phyloP scores from a whole-genome alignment of 2,113 vertebrate species.

The Chaetodon trifascialis region DNA sequence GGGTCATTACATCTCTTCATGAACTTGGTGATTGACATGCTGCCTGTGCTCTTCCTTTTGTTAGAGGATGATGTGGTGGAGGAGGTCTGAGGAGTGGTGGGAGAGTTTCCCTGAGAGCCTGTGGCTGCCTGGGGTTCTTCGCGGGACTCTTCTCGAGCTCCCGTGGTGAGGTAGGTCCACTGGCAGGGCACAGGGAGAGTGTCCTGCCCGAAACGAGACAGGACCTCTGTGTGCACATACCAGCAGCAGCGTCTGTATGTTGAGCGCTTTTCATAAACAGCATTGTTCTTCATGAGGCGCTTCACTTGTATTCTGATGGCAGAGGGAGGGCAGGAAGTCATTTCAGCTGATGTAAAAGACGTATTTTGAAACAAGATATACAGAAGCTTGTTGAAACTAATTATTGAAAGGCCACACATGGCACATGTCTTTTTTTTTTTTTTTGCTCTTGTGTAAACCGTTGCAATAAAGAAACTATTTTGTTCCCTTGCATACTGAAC shows the following conservation, averaged over 20 bases:
- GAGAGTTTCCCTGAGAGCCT: slow-evolving; percentile 77
- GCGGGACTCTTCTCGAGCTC: slow-evolving; percentile 80
- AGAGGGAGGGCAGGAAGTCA: not conserved
- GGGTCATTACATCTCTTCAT: slow-evolving; percentile 89
- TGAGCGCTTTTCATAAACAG: slow-evolving; percentile 93
- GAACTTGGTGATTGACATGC: slow-evolving; percentile 96
- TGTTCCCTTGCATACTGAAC: too few species aligned
- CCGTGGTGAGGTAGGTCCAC: slow-evolving; percentile 91
- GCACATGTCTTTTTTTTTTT: too few species aligned
- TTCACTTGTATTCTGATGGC: slow-evolving; percentile 88
- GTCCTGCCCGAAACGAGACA: slow-evolving; percentile 87
- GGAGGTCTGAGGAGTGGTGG: slow-evolving; percentile 74
- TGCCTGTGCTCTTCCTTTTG: slow-evolving; percentile 89
- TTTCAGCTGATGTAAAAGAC: not conserved
- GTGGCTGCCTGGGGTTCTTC: slow-evolving; percentile 83
- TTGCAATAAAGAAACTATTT: too few species aligned
- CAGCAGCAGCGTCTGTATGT: slow-evolving; percentile 91
- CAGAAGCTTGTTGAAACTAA: not conserved
- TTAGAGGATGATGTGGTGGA: slow-evolving; percentile 56
- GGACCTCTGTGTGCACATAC: slow-evolving; percentile 92
- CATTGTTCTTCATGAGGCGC: slow-evolving; percentile 91
- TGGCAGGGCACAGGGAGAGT: slow-evolving; percentile 92
- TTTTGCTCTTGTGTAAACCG: too few species aligned
- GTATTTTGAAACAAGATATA: not conserved
- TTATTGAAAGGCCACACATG: too few species aligned